Percentiles rank a stretch among this genome's conserved stretches.
phyloP scores from a whole-genome alignment of 2,113 vertebrate species.

The Mellivora capensis region DNA sequence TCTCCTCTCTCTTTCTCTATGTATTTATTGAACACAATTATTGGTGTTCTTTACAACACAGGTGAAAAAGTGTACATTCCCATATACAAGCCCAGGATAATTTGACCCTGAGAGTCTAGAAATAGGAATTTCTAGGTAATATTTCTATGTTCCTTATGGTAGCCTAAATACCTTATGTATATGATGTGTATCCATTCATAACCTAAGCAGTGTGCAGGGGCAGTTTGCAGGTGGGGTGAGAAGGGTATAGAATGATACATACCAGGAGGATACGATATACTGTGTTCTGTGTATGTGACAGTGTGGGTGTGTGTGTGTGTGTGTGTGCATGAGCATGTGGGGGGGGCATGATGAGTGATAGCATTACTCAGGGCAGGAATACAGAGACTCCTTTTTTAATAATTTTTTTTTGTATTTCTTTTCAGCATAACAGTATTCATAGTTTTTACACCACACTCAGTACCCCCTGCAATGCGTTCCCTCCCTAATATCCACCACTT shows the following conservation, averaged over 20 bases:
- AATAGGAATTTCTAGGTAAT: not conserved
- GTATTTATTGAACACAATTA: not conserved
- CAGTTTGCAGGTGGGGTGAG: too few species aligned
- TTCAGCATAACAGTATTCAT: too few species aligned
- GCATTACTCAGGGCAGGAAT: not conserved
- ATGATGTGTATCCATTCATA: not conserved
- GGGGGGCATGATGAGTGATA: not conserved
- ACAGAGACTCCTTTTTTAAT: not conserved
- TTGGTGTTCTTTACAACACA: not conserved
- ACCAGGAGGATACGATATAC: not conserved
- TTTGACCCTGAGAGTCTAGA: not conserved
- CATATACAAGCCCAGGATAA: not conserved
- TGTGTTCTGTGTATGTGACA: not conserved
- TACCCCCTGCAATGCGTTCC: too few species aligned
- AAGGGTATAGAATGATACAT: not conserved
- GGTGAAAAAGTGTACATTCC: not conserved
- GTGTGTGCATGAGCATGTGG: not conserved
- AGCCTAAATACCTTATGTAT: not conserved
- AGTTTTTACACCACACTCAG: too few species aligned
- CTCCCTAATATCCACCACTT: too few species aligned
- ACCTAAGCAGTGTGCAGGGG: not conserved
- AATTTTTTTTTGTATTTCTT: too few species aligned
- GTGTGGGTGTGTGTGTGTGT: not conserved
- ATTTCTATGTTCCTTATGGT: not conserved
- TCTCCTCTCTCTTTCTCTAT: not conserved